These are phyloP conservation scores for Sebastes vulpes DNA, from an alignment of 2,797 vertebrate genomes.

Conservation along the genomic window DNA sequence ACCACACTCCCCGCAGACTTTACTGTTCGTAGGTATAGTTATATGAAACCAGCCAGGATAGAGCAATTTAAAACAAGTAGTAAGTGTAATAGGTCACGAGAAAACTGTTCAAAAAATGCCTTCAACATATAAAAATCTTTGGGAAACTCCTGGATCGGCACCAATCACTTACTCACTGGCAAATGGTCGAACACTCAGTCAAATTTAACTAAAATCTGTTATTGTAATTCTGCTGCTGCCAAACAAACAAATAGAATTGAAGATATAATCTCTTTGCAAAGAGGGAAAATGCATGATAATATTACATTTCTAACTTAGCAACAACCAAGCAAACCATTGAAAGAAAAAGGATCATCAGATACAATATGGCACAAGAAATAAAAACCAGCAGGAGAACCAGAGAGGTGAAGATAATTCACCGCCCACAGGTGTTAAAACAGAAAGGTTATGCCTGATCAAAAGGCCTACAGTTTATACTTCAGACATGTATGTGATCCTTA, in stretches of 20 bases:
- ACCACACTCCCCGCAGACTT: no score
- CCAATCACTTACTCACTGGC: neutral
- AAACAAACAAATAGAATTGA: neutral
- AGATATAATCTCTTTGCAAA: slow-evolving; percentile 7
- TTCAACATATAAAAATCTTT: neutral
- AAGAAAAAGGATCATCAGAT: neutral
- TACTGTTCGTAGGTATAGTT: no score
- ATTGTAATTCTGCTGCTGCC: neutral
- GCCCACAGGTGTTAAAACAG: neutral
- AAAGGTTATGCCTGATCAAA: neutral
- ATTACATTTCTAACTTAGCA: neutral
- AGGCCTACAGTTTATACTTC: neutral
- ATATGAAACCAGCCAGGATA: no score
- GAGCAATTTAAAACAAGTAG: no score
- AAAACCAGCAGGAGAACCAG: neutral
- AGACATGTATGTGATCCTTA: neutral
- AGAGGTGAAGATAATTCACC: neutral
- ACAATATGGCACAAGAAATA: neutral
- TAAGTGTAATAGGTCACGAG: neutral
- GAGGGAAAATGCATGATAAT: neutral
- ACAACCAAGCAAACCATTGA: neutral
- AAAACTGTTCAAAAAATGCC: neutral
- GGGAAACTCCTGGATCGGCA: neutral
- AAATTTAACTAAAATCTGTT: neutral
- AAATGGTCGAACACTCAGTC: neutral